Percentiles rank a stretch among this genome's conserved stretches.
These are phyloP conservation scores for Agrochola lota DNA, from an alignment of 2,888 invertebrate genomes.

Conservation along the genomic window DNA sequence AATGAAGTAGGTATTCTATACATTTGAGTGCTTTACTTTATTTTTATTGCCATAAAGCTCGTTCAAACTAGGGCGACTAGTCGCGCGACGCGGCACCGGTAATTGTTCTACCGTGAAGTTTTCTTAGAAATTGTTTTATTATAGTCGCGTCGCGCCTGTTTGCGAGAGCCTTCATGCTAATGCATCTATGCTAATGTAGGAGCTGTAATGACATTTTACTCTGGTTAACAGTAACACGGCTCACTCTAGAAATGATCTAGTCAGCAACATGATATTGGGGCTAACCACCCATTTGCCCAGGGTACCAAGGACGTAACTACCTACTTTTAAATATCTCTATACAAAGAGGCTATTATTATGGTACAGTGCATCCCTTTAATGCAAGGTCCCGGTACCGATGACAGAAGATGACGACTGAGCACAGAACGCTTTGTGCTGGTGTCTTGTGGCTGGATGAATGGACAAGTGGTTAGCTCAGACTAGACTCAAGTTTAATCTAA, in stretches of 20 bases:
- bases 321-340: not conserved
- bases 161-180: not conserved
- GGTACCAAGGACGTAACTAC: not conserved
- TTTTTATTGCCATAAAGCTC: conserved; percentile 4
- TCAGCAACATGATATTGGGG: not conserved
- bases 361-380: not conserved
- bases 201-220: not conserved
- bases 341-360: not conserved
- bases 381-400: too few species aligned
- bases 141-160: too few species aligned
- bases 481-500: not conserved
- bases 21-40: not conserved
- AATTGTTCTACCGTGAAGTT: too few species aligned
- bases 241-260: not conserved
- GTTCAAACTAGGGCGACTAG: too few species aligned
- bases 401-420: too few species aligned
- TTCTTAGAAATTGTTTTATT: too few species aligned
- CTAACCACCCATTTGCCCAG: not conserved
- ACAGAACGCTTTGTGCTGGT: not conserved
- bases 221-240: not conserved
- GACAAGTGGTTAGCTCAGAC: not conserved
- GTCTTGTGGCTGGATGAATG: not conserved
- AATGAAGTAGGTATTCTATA: conserved; percentile 1
- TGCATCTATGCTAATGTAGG: not conserved
- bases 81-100: too few species aligned